Conservation (phyloP, 2,113 vertebrate species). For the Chloropsis cyanopogon region DNA sequence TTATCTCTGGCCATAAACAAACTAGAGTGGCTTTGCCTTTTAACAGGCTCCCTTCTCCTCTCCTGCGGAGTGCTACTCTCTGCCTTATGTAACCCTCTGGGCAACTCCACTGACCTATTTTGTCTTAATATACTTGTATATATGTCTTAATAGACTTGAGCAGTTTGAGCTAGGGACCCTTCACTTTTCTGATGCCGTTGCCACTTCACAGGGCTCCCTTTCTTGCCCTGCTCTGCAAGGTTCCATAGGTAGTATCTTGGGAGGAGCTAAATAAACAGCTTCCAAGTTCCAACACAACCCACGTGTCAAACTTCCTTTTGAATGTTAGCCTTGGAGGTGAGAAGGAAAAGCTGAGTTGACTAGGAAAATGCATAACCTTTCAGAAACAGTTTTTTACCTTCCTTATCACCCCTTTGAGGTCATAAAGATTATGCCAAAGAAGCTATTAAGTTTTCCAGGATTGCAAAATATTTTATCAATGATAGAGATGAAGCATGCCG, state of each 20-base stretch:
- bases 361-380: conserved; percentile 34
- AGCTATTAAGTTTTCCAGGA: conserved; percentile 59
- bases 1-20: conserved; percentile 35
- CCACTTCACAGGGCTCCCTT: conserved; percentile 24
- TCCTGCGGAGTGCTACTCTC: conserved; percentile 45
- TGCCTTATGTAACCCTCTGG: conserved; percentile 24
- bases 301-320: conserved; percentile 37
- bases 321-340: conserved; percentile 49
- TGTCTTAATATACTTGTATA: conserved; percentile 38
- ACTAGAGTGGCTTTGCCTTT: conserved; percentile 55
- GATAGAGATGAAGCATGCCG: conserved; percentile 38
- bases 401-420: conserved; percentile 61
- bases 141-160: conserved; percentile 44
- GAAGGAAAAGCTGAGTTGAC: conserved; percentile 43
- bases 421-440: conserved; percentile 55
- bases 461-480: conserved; percentile 70
- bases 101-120: conserved; percentile 50
- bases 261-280: conserved; percentile 55
- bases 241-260: conserved; percentile 6
- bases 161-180: conserved; percentile 32
- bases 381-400: conserved; percentile 53
- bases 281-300: conserved; percentile 19
- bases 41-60: conserved; percentile 42
- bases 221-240: neutral
- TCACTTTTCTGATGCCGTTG: neutral